These are phyloP conservation scores for Artemia sp. DNA, from an alignment of 2,888 invertebrate species.

Conservation along the genomic window DNA sequence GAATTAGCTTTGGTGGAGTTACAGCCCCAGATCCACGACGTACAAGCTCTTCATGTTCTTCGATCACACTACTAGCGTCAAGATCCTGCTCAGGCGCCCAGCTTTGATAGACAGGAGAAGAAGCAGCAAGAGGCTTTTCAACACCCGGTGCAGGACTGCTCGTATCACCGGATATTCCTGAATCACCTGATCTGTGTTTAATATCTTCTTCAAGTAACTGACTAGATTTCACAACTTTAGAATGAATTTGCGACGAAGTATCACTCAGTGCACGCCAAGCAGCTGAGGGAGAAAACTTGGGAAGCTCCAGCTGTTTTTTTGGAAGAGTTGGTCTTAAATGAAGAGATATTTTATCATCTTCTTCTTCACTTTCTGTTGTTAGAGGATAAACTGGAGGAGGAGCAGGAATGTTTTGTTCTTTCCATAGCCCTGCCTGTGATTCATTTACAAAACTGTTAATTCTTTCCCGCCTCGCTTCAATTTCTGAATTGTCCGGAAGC, in stretches of 20 bases:
- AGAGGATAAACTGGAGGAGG: constrained; percentile 26
- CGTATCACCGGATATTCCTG: constrained; percentile 65
- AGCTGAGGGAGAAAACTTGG: constrained; percentile 61
- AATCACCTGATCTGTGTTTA: constrained; percentile 60
- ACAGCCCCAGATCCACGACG: constrained; percentile 20
- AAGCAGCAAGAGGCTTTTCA: constrained; percentile 26
- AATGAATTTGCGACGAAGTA: constrained; percentile 18
- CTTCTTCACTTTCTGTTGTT: constrained; percentile 24
- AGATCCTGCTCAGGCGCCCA: constrained; percentile 79
- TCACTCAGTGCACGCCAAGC: constrained; percentile 50
- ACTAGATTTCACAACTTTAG: constrained; percentile 7
- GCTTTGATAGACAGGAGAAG: constrained; percentile 24
- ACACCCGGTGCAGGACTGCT: constrained; percentile 33
- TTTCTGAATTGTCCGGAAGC: constrained; percentile 30
- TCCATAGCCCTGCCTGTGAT: constrained; percentile 5
- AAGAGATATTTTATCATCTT: constrained; percentile 44
- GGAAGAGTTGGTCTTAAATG: constrained; percentile 59
- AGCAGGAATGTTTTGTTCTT: constrained; percentile 19
- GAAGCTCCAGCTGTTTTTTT: constrained; percentile 54
- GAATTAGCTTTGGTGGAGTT: constrained; percentile 27
- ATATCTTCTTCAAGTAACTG: constrained; percentile 8
- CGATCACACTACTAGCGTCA: constrained; percentile 40
- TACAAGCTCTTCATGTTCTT: constrained; percentile 22
- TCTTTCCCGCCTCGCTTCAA: constrained; percentile 31
- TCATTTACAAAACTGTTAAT: constrained; percentile 34